phyloP scores from a whole-genome alignment of 2,888 invertebrate species.

The Zootermopsis nevadensis region DNA sequence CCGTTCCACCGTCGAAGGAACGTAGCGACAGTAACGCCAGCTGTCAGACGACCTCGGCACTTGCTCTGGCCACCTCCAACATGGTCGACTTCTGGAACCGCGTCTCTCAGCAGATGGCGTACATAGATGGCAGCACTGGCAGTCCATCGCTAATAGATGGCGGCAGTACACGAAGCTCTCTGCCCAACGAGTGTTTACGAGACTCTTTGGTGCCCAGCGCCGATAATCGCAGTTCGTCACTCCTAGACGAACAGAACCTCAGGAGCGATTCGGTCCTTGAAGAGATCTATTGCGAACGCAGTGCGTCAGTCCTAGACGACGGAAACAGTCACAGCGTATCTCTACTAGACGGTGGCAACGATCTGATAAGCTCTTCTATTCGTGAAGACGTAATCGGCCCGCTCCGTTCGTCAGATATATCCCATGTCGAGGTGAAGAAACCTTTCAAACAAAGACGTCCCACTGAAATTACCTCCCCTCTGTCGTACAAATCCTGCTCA shows the following conservation, averaged over 20 bases:
- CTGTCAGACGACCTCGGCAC: conserved; percentile 40
- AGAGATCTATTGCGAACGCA: not conserved
- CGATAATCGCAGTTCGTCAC: conserved; percentile 3
- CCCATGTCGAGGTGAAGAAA: not conserved
- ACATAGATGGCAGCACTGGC: conserved; percentile 57
- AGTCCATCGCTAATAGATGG: conserved; percentile 50
- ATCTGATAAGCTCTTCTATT: not conserved
- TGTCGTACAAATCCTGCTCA: conserved; percentile 25
- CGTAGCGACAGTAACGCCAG: conserved; percentile 50
- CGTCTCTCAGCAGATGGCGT: conserved; percentile 57
- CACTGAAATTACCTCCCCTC: not conserved
- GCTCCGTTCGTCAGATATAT: not conserved
- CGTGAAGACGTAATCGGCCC: not conserved
- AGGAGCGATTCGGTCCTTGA: not conserved
- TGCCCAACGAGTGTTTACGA: conserved; percentile 3
- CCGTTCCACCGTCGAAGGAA: conserved; percentile 1
- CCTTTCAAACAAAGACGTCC: not conserved
- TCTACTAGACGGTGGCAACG: conserved; percentile 1
- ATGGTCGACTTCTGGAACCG: conserved; percentile 57
- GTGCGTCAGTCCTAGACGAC: conserved; percentile 23
- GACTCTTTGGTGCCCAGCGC: not conserved
- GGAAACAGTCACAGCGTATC: conserved; percentile 26
- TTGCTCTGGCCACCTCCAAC: conserved; percentile 46
- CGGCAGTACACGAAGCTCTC: conserved; percentile 45
- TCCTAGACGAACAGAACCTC: conserved; percentile 24